A percentile compares a stretch with the other conserved stretches of the same genome.
Conservation (phyloP, 2,888 invertebrate species). For the Ophion ventricosus region DNA sequence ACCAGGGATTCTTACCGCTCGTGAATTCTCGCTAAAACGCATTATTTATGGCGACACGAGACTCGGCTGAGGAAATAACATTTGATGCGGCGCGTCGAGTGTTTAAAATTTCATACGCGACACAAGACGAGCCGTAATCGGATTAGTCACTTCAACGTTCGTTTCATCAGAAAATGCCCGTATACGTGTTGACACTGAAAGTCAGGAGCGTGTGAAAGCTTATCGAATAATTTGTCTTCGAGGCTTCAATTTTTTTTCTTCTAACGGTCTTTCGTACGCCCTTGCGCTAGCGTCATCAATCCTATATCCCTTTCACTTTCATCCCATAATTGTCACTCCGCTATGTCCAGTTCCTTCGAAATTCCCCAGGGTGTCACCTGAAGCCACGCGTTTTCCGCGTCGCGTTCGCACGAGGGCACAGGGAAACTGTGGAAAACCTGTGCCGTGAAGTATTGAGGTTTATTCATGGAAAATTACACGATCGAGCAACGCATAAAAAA, state of each 20-base stretch:
- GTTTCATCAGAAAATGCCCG: conserved; percentile 7
- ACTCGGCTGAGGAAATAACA: not conserved
- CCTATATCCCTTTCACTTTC: conserved; percentile 4
- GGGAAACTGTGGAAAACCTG: not conserved
- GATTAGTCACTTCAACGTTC: not conserved
- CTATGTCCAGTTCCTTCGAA: not conserved
- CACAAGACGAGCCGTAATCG: not conserved
- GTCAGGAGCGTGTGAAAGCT: conserved; percentile 34
- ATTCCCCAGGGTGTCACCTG: not conserved
- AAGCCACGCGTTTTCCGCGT: too few relatives aligned
- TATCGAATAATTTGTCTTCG: conserved; percentile 34
- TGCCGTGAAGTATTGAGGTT: too few relatives aligned
- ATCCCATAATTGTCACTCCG: not conserved
- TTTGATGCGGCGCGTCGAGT: not conserved
- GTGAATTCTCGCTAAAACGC: conserved; percentile 44
- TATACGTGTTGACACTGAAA: too few relatives aligned
- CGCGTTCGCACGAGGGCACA: not conserved
- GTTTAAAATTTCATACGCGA: not conserved
- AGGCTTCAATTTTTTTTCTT: conserved; percentile 8
- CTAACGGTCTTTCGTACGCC: not conserved
- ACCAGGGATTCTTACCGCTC: not conserved
- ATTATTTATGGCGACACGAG: conserved; percentile 21
- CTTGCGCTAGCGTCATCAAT: conserved; percentile 15
- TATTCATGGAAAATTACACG: too few relatives aligned
- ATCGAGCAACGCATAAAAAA: too few relatives aligned